These are phyloP conservation scores for Coelopa pilipes DNA, from an alignment of 2,888 invertebrate genomes.

Conservation along the genomic window DNA sequence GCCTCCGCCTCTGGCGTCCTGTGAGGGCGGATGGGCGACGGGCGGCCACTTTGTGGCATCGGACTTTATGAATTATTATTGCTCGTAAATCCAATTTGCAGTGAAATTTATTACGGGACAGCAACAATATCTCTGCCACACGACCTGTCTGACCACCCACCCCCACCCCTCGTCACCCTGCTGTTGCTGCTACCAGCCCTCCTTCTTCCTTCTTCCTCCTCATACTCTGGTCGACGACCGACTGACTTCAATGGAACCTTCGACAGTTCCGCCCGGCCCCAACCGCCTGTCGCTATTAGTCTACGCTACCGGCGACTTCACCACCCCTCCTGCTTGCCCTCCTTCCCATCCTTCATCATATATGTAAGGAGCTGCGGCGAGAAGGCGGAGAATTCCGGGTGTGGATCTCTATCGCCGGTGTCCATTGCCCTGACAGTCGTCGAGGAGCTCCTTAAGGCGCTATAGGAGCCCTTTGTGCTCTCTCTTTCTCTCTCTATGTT, in stretches of 20 bases:
- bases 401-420: no score
- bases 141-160: background rate
- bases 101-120: slow-evolving; percentile 45
- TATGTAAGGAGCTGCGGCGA: no score
- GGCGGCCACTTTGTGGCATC: slow-evolving; percentile 36
- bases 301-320: background rate
- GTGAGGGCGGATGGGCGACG: slow-evolving; percentile 22
- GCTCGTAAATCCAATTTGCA: slow-evolving; percentile 49
- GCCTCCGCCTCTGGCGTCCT: slow-evolving; percentile 1
- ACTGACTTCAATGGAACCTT: no score
- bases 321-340: no score
- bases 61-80: slow-evolving; percentile 48
- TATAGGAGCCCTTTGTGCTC: no score
- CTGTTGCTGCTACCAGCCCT: background rate
- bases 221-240: no score
- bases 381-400: no score
- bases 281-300: background rate
- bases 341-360: no score
- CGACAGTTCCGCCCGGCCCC: background rate
- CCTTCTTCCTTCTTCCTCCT: background rate
- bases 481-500: no score
- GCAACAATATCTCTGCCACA: slow-evolving; percentile 26
- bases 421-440: no score
- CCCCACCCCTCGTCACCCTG: background rate
- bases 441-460: no score